A percentile compares a stretch with the other conserved stretches of the same genome.
phyloP scores from a whole-genome alignment of 2,797 vertebrate genomes.

The Sebastolobus altivelis region DNA sequence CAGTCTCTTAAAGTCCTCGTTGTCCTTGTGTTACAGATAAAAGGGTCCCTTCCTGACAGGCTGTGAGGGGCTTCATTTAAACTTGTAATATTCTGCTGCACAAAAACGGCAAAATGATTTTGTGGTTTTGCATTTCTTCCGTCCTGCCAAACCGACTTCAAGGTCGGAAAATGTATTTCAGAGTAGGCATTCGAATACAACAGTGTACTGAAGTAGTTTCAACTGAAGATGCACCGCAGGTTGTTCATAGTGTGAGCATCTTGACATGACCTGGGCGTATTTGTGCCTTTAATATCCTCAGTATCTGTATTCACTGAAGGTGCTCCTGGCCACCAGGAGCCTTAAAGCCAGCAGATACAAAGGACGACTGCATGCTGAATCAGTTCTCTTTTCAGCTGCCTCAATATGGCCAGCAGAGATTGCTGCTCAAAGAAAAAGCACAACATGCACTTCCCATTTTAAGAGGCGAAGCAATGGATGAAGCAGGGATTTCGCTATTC shows the following conservation, averaged over 20 bases:
- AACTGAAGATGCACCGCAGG: conserved; percentile 4
- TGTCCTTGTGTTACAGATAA: conserved; percentile 28
- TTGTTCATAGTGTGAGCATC: conserved; percentile 25
- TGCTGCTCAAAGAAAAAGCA: conserved; percentile 63
- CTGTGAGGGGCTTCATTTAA: conserved; percentile 24
- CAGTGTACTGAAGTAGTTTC: neutral
- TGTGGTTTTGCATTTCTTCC: neutral
- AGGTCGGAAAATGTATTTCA: conserved; percentile 25
- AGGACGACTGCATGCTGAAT: conserved; percentile 45
- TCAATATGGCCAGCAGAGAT: conserved; percentile 73
- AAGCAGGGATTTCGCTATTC: conserved; percentile 62
- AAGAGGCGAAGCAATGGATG: conserved; percentile 36
- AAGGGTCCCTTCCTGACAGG: neutral
- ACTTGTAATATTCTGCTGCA: conserved; percentile 5
- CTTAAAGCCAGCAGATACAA: conserved; percentile 54
- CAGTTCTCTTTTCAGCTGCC: conserved; percentile 57
- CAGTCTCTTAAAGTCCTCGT: conserved; percentile 1
- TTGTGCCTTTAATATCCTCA: conserved; percentile 50
- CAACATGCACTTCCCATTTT: conserved; percentile 57
- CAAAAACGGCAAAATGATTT: conserved; percentile 16
- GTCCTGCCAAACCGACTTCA: conserved; percentile 8
- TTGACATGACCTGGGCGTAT: conserved; percentile 19
- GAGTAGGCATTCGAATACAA: neutral
- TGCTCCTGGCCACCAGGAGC: conserved; percentile 32
- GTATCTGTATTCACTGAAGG: conserved; percentile 31